A percentile compares a stretch with the other conserved stretches of the same genome.
Evolutionary conservation across 1,140 invertebrate species (phyloP).

Genomic region (Myzus persicae): DNA sequence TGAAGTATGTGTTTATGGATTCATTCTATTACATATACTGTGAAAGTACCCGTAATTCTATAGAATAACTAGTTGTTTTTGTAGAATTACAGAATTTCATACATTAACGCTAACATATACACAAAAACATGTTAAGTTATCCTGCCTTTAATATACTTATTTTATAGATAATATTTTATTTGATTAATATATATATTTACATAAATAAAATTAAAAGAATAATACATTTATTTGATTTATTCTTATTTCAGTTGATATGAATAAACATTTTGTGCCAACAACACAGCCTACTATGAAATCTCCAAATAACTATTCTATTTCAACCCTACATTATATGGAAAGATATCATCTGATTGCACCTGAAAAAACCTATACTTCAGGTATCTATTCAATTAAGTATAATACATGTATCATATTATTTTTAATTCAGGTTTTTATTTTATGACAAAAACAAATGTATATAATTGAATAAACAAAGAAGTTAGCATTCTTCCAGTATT

Average conservation of each 20-base stretch:
- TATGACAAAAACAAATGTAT: background rate
- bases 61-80: too few relatives aligned
- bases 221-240: too few relatives aligned
- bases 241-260: slow-evolving; percentile 44
- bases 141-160: background rate
- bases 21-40: too few relatives aligned
- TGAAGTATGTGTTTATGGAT: too few relatives aligned
- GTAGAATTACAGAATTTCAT: too few relatives aligned
- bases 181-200: background rate
- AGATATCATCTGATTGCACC: slow-evolving; percentile 60
- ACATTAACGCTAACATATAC: too few relatives aligned
- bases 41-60: too few relatives aligned
- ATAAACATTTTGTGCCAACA: slow-evolving; percentile 45
- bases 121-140: too few relatives aligned
- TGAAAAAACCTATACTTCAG: slow-evolving; percentile 12
- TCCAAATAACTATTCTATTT: slow-evolving; percentile 60
- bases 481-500: background rate
- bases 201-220: background rate
- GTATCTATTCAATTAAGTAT: slow-evolving; percentile 10
- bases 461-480: background rate
- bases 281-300: slow-evolving; percentile 23
- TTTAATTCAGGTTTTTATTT: background rate
- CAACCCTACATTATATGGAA: slow-evolving; percentile 61
- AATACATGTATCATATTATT: background rate
- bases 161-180: background rate